Percentiles rank a stretch among this genome's conserved stretches.
phyloP scores from a whole-genome alignment of 2,888 invertebrate genomes.

The Rhopalosiphum nymphaeae region DNA sequence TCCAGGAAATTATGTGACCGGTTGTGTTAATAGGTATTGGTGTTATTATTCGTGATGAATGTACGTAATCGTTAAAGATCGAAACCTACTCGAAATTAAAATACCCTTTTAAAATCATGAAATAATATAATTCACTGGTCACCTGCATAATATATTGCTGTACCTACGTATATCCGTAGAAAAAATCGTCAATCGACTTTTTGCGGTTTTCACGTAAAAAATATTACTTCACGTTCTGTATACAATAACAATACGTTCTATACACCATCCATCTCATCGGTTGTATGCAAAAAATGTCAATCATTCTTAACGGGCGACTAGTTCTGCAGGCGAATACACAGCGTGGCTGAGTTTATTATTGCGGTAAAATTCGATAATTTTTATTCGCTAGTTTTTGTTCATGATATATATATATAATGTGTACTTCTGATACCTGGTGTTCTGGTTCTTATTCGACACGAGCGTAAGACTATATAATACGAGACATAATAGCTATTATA shows the following conservation, averaged over 20 bases:
- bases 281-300: neutral
- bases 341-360: neutral
- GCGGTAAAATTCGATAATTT: neutral
- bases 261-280: neutral
- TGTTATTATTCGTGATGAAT: neutral
- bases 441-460: too few species aligned
- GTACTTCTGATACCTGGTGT: neutral
- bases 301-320: neutral
- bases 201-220: neutral
- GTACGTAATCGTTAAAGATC: neutral
- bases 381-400: neutral
- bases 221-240: neutral
- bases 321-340: neutral
- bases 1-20: constrained; percentile 56
- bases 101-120: neutral
- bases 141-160: neutral
- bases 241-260: neutral
- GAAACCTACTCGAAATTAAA: neutral
- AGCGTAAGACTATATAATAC: too few species aligned
- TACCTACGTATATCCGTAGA: neutral
- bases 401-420: too few species aligned
- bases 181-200: neutral
- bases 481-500: too few species aligned
- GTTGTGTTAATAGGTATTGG: constrained; percentile 30
- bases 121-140: neutral